Base-by-base conservation (phyloP, 2,113 vertebrate species). In the Polypterus bichir region DNA sequence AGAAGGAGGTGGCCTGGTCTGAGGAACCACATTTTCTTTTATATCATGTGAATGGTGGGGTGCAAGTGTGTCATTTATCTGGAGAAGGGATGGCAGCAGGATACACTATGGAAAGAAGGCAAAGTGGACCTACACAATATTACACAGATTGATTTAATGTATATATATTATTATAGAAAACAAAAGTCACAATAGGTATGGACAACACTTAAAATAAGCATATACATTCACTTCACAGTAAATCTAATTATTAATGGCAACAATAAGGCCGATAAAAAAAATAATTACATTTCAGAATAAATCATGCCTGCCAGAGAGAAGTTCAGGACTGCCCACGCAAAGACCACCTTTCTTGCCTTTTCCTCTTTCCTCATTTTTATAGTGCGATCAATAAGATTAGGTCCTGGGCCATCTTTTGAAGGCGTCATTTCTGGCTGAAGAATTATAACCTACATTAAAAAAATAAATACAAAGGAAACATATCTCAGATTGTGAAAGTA, bases 321-420 rank as follows among this genome's bases (percentile, higher is more conserved):
- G 51, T 98, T 96, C 5, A 98, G 88, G 7, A 98, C 81, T 0
- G 88, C 94, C 94, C 96, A 97, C 56, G 91, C 92, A 62, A 94
- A 85, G 59, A 93, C 80, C 54, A 91, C 84, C 65, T 93, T 93
- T 7, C 89, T 82, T 49, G 81, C 89, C 79, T 94, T 88, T 1
- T 86, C 83, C 70, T 97, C 94, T 46, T 86, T 88, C 78, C 87
- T 89, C 88, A 95, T 89, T 78, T 77, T 86, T 77, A 97, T 88
- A 54, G 91, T 91, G 67, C 78, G 80, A 73, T 95, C 92, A 1
- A 97, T 93, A 68, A 94, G 85, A 4, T 81, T 83, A 45, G 78
- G 71, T 46, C 57, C 60, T 1, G 83, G 69, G 4, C 70, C 85
- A 61, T 81, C 77, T 3, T 77, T 86, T 1, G 72, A 71, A 0